Evolutionary conservation across 1,140 invertebrate genomes (phyloP).

Genomic region (Harpegnathos saltator): DNA sequence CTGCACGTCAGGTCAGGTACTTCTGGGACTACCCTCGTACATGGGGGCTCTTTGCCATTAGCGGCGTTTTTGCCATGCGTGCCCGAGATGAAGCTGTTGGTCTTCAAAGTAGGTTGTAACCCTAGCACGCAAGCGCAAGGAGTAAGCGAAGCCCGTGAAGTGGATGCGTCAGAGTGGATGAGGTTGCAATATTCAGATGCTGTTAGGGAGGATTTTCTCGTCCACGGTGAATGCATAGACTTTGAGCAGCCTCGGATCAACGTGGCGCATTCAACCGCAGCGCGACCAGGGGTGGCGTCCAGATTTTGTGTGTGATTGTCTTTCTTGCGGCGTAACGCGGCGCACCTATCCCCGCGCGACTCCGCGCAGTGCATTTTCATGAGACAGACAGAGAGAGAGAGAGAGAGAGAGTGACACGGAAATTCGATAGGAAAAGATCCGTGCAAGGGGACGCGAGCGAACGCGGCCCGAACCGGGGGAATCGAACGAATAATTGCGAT

Average conservation of each 20-base stretch:
- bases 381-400: background rate
- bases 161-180: slow-evolving; percentile 68
- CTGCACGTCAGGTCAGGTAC: too few relatives aligned
- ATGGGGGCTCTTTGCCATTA: slow-evolving; percentile 42
- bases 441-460: background rate
- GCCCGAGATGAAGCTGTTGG: slow-evolving; percentile 53
- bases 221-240: slow-evolving; percentile 56
- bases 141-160: slow-evolving; percentile 48
- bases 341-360: background rate
- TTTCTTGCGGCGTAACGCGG: slow-evolving; percentile 16
- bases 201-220: slow-evolving; percentile 68
- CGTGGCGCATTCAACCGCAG: slow-evolving; percentile 27
- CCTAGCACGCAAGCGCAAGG: slow-evolving; percentile 50
- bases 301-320: slow-evolving; percentile 53
- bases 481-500: background rate
- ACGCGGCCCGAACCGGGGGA: background rate
- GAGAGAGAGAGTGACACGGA: background rate
- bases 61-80: slow-evolving; percentile 59
- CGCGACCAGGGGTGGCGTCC: background rate
- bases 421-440: background rate
- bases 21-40: too few relatives aligned
- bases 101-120: slow-evolving; percentile 63
- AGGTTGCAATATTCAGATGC: slow-evolving; percentile 74
- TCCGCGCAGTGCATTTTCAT: background rate
- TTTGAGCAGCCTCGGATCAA: slow-evolving; percentile 52